Percentiles rank a stretch among this genome's conserved stretches.
Evolutionary conservation across 2,888 invertebrate species (phyloP).

Genomic region (Hoplodrina ambigua): DNA sequence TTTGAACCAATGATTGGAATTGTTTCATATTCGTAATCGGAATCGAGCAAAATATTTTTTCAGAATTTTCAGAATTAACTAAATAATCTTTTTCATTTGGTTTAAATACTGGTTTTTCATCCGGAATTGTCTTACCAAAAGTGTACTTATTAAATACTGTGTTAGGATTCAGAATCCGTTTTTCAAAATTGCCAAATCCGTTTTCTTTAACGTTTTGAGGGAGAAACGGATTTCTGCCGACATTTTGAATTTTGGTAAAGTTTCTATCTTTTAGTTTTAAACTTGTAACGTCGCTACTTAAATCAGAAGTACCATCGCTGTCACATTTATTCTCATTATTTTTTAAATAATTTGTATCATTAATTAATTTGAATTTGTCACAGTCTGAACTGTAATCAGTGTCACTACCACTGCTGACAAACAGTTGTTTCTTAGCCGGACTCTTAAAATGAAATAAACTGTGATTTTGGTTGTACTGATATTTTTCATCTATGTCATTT

Average conservation of each 20-base stretch:
- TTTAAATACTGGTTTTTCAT: background rate
- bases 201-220: background rate
- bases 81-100: background rate
- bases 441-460: background rate
- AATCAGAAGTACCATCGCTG: slow-evolving; percentile 10
- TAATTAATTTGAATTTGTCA: slow-evolving; percentile 32
- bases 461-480: background rate
- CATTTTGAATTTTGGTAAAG: slow-evolving; percentile 1
- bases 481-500: background rate
- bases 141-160: background rate
- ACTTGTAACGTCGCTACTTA: slow-evolving; percentile 9
- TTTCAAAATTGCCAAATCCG: background rate
- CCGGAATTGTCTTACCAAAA: background rate
- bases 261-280: slow-evolving; percentile 11
- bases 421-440: slow-evolving; percentile 21
- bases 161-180: background rate
- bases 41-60: background rate
- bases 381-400: background rate
- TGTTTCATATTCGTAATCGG: slow-evolving; percentile 27
- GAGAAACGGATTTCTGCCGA: background rate
- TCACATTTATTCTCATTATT: background rate
- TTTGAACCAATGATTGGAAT: background rate
- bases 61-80: slow-evolving; percentile 6
- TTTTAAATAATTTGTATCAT: slow-evolving; percentile 26
- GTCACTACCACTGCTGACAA: slow-evolving; percentile 6